Conservation (phyloP, 2,113 vertebrate species). For the Laterallus jamaicensis region DNA sequence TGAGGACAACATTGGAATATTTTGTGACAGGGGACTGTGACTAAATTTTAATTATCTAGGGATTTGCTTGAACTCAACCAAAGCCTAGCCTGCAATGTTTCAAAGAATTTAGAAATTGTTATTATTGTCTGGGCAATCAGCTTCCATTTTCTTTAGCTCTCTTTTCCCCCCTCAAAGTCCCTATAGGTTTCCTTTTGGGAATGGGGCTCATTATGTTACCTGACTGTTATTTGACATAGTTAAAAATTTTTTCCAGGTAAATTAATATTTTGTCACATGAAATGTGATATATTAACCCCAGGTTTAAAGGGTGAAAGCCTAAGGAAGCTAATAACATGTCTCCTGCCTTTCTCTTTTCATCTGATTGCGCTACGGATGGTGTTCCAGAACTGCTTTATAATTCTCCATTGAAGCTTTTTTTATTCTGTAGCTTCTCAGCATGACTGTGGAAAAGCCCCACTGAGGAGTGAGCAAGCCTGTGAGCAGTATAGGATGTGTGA, state of each 20-base stretch:
- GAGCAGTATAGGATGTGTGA: slow-evolving; percentile 83
- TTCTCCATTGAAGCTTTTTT: neutral
- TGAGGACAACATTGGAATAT: neutral
- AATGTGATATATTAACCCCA: neutral
- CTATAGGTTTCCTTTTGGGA: neutral
- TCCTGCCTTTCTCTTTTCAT: neutral
- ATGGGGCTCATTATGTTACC: neutral
- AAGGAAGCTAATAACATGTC: neutral
- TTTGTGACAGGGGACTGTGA: neutral
- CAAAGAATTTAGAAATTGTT: neutral
- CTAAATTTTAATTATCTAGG: neutral
- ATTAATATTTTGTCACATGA: neutral
- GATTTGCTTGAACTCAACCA: neutral
- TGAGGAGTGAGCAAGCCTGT: slow-evolving; percentile 72
- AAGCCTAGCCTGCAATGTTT: neutral
- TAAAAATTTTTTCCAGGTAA: neutral
- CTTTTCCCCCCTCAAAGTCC: neutral
- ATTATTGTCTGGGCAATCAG: neutral
- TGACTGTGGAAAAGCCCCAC: slow-evolving; percentile 80
- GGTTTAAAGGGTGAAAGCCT: neutral
- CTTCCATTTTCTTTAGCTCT: neutral
- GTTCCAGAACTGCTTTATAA: neutral
- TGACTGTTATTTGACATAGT: neutral
- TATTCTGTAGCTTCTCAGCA: slow-evolving; percentile 31
- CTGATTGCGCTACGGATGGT: neutral